A percentile compares a stretch with the other conserved stretches of the same genome.
Conservation (phyloP, 2,797 vertebrate genomes). For the Hapalemur alaotrensis region DNA sequence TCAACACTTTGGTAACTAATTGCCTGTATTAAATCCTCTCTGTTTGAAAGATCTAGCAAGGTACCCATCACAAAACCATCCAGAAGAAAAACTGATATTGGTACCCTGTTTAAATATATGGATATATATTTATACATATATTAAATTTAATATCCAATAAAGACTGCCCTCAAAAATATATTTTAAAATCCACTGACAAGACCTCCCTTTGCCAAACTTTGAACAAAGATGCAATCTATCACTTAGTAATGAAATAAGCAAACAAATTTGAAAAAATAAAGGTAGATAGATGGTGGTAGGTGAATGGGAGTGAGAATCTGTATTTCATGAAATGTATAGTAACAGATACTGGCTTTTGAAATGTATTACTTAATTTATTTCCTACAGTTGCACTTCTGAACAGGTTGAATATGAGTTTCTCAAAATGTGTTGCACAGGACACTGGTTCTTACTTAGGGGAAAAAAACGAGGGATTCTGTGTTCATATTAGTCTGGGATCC, state of each 20-base stretch:
- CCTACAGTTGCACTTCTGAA: not conserved
- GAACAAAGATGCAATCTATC: not conserved
- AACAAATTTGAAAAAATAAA: not conserved
- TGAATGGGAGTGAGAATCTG: not conserved
- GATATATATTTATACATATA: not conserved
- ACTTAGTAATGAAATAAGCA: not conserved
- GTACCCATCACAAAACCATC: not conserved
- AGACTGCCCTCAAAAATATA: not conserved
- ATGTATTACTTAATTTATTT: not conserved
- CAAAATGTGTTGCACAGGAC: not conserved
- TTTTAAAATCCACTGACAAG: slow-evolving; percentile 23
- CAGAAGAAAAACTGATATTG: not conserved
- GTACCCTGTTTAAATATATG: not conserved
- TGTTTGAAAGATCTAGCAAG: not conserved
- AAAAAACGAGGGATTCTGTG: not conserved
- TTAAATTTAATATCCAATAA: not conserved
- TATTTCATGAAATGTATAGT: not conserved
- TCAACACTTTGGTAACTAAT: not conserved
- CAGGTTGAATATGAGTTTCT: not conserved
- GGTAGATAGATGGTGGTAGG: not conserved
- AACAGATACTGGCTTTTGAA: not conserved
- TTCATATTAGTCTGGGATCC: not conserved
- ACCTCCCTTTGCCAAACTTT: not conserved
- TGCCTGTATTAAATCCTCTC: not conserved
- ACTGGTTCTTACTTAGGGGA: not conserved